phyloP scores from a whole-genome alignment of 2,797 vertebrate genomes.

The Ceryle rudis region DNA sequence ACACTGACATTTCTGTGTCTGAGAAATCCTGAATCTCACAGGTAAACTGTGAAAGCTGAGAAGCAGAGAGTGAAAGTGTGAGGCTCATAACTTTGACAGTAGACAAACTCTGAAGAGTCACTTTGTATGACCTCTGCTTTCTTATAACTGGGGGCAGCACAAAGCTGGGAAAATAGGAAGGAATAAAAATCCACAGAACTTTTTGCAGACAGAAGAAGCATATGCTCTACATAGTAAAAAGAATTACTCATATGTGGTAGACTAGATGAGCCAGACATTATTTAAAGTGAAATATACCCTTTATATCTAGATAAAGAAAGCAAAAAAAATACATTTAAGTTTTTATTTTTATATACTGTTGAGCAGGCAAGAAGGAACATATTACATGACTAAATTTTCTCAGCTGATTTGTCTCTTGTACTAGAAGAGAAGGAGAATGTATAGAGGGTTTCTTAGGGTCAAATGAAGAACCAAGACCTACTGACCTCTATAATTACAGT shows the following conservation, averaged over 20 bases:
- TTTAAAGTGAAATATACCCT: conserved; percentile 62
- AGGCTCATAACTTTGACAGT: conserved; percentile 25
- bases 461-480: neutral
- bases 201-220: conserved; percentile 23
- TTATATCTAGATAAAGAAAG: neutral
- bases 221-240: neutral
- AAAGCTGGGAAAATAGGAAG: neutral
- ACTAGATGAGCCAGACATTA: conserved; percentile 25
- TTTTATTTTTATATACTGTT: conserved; percentile 22
- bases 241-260: conserved; percentile 27
- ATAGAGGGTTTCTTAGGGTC: neutral
- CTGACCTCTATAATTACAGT: conserved; percentile 43
- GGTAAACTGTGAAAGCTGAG: conserved; percentile 69
- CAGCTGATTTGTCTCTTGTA: neutral
- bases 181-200: neutral
- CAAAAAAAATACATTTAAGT: conserved; percentile 7
- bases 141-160: conserved; percentile 1
- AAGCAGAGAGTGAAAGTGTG: conserved; percentile 11
- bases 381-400: neutral
- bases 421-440: neutral
- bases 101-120: conserved; percentile 55
- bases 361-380: neutral
- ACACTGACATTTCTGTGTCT: conserved; percentile 67
- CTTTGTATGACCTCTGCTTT: conserved; percentile 20
- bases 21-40: conserved; percentile 54